Base-by-base conservation (phyloP, 64 coral and sea anemone species). In the Anthopleura sola region DNA sequence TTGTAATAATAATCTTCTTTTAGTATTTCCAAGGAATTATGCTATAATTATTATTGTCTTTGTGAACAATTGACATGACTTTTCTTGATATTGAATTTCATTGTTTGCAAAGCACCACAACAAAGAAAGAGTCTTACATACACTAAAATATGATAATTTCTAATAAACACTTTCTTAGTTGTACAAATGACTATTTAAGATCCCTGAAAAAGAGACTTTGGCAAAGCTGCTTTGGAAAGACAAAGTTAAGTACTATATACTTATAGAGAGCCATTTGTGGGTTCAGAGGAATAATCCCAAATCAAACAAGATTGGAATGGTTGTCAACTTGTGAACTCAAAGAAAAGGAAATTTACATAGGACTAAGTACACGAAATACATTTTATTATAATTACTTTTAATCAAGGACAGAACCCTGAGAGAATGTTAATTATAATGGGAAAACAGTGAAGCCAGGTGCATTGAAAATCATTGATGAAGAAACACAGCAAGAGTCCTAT, bases 341-440 rank as follows among this genome's bases (percentile, higher is more conserved):
- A 71, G 28, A 32, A 33, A 11, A 16, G 66, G 29, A 71, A 71
- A 71, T 71, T 71, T 71, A 71, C 66, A 71, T 71, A 71, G 29
- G 26, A 34, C 66, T 71, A 71, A 71, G 66, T 71, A 71, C 66
- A 71, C 66, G 34, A 32, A 71, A 71, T 71, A 71, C 31, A 71
- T 71, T 71, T 71, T 71, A 71, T 34, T 14, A 5, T 34, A 71
- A 71, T 71, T 31, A 71, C 66, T 71, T 71, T 32, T 34, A 32
- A 32, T 71, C 0, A 34, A 32, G 28, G 0, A 32, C 26, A 71
- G n/a, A 71, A 2, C 12, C 11, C 31, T 71, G 13, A 71, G 29
- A 71, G 24, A 71, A 71, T 71, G n/a, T 71, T 32, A 17, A 71
- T 71, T 36, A 71, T 11, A 32, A 34, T 34, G 66, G 34, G 29